Conservation (phyloP, 2,797 vertebrate species). For the Adrianichthys oophorus region DNA sequence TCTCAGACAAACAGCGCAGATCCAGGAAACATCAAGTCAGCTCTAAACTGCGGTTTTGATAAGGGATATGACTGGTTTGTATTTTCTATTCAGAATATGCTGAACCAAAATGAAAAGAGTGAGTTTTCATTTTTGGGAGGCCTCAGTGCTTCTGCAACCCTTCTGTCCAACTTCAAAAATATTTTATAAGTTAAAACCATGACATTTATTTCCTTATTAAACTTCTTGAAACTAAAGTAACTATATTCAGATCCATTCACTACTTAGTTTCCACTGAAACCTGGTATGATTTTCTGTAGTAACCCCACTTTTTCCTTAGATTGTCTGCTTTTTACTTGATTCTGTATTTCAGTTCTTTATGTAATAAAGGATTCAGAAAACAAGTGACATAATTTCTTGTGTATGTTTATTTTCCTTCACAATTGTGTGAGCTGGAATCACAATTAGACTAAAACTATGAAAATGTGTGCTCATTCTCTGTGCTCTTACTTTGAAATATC, state of each 20-base stretch:
- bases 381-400: constrained; percentile 12
- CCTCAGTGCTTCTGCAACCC: too few species aligned
- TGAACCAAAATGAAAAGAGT: constrained; percentile 11
- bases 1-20: constrained; percentile 39
- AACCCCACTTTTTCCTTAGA: constrained; percentile 44
- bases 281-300: constrained; percentile 62
- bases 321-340: constrained; percentile 62
- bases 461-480: too few species aligned
- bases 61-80: constrained; percentile 22
- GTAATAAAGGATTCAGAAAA: constrained; percentile 63
- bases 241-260: constrained; percentile 60
- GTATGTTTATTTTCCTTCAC: background rate
- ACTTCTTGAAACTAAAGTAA: constrained; percentile 57
- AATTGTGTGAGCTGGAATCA: background rate
- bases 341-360: constrained; percentile 60
- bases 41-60: constrained; percentile 25
- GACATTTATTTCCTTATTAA: background rate
- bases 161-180: background rate
- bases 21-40: constrained; percentile 36
- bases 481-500: too few species aligned
- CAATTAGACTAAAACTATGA: too few species aligned
- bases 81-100: constrained; percentile 19
- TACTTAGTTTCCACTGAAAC: constrained; percentile 61
- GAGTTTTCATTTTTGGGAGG: too few species aligned
- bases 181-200: constrained; percentile 13